Base-by-base conservation (phyloP, 2,113 vertebrate species). In the Cavia aperea region DNA sequence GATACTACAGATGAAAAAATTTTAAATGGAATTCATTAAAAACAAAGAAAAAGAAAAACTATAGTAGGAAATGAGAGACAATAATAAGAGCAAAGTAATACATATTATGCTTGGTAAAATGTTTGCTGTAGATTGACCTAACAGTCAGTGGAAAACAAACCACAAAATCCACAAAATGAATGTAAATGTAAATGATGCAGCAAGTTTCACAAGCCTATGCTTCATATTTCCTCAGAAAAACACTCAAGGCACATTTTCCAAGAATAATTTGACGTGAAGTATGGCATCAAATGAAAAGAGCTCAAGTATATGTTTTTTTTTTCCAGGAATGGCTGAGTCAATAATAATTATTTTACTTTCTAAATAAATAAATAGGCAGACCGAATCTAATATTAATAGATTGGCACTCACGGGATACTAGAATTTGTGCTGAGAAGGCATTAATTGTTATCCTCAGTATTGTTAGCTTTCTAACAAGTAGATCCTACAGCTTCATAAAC, bases 311-410 rank as follows among this genome's bases (percentile, higher is more conserved):
- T 65, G 4, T 60, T 90, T 93, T 75, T 54, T 81, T 39, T 81
- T 39, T 66, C 10, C 13, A 21, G 18, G 70, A 94, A 84, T 83
- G 58, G 24, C 24, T 91, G 81, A 91, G 65, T 93, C 86, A 91
- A 70, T 94, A 96, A 84, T 70, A 68, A 87, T 91, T 92, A 85
- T 78, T 94, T 95, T 39, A 70, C 68, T 79, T 81, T 79, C 60
- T 75, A 89, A 81, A 84, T 19, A 73, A 94, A 91, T 3, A 73
- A 94, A 91, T 3, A 87, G 72, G 21, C 18, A 78, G 54, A 58
- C 18, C 18, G 70, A 92, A 33, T 60, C 5, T 92, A 39, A 62
- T 91, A 78, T 93, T 70, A 84, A 81, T 56, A 86, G 84, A 93
- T 70, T 60, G 15, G 66, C 54, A 90, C 39, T 58, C 43, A 81